Evolutionary conservation across 2,888 invertebrate genomes (phyloP), one percentile per base, ranked within the genome.

Genomic region (Eristalinus sepulchralis): DNA sequence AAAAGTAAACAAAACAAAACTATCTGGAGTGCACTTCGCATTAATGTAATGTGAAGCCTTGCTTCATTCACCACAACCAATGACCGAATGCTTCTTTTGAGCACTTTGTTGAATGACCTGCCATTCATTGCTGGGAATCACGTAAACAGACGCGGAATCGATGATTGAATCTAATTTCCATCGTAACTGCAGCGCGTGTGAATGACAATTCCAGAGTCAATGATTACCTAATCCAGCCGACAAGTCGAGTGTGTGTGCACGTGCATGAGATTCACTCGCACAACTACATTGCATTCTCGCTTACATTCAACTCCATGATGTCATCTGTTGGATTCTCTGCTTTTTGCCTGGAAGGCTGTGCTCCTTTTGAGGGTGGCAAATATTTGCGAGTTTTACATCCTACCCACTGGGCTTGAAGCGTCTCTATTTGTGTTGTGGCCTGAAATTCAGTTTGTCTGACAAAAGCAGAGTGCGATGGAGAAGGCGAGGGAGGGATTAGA

Each of bases 81-180:
- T 70, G 57, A 34, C 10, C 39, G 39, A 39, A n/a, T 47, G 47
- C 8, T n/a, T 47, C 55, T 55, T 67, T 33, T 55, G 20, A 17
- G 11, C 22, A 3, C 2, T 34, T 55, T n/a, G 10, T 6, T 83
- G 83, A 79, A 83, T 79, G 79, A 63, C 31, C 9, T 64, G 68
- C 47, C 47, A 57, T 53, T 77, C 62, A 67, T 77, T 60, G 60
- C 76, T 62, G 27, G 62, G 20, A 62, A 62, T 33, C 57, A 83
- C 78, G 73, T 78, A 68, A 64, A 67, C 62, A 78, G 24, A 36
- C 31, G 68, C 5, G 64, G 72, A 77, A 79, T 78, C 73, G 53
- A 47, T 63, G 33, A 68, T 73, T 68, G 17, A 60, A 63, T 53
- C 22, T 22, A 63, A 53, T 53, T 53, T 60, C 34, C 59, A 8